phyloP scores from a whole-genome alignment of 2,113 vertebrate species.

The Protobothrops flavoviridis region DNA sequence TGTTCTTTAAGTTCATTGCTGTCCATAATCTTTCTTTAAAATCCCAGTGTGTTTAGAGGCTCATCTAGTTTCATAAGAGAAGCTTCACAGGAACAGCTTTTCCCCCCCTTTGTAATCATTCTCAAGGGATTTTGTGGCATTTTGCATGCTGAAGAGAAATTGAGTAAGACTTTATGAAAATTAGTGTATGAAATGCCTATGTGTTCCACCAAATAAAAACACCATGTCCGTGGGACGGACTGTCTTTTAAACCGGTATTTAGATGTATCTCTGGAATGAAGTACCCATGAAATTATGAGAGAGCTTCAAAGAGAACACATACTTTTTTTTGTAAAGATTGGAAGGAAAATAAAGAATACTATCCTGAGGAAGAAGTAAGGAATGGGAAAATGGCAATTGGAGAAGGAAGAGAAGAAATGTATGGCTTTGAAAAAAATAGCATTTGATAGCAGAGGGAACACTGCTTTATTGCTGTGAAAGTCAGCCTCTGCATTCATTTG shows the following conservation, averaged over 20 bases:
- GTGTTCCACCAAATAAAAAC: rapidly evolving
- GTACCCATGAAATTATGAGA: rapidly evolving
- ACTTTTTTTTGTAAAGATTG: background rate
- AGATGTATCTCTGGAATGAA: background rate
- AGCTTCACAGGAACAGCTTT: rapidly evolving
- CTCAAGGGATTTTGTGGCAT: background rate
- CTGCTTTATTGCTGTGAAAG: background rate
- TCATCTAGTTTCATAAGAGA: slow-evolving; percentile 3
- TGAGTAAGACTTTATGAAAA: background rate
- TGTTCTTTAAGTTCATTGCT: slow-evolving; percentile 23
- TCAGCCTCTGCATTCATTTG: background rate
- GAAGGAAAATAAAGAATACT: background rate
- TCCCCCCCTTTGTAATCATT: rapidly evolving
- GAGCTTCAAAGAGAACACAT: background rate
- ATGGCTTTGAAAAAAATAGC: background rate
- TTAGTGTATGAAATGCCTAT: background rate
- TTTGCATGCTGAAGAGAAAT: background rate
- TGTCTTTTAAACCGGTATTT: background rate
- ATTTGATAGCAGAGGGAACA: background rate
- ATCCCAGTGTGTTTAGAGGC: background rate
- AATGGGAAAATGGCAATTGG: background rate
- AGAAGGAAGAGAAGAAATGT: background rate
- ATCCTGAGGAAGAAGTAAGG: background rate
- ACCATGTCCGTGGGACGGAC: background rate
- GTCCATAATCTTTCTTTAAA: slow-evolving; percentile 18